Base-by-base conservation (phyloP, 2,888 invertebrate species). In the Pardosa pseudoannulata region DNA sequence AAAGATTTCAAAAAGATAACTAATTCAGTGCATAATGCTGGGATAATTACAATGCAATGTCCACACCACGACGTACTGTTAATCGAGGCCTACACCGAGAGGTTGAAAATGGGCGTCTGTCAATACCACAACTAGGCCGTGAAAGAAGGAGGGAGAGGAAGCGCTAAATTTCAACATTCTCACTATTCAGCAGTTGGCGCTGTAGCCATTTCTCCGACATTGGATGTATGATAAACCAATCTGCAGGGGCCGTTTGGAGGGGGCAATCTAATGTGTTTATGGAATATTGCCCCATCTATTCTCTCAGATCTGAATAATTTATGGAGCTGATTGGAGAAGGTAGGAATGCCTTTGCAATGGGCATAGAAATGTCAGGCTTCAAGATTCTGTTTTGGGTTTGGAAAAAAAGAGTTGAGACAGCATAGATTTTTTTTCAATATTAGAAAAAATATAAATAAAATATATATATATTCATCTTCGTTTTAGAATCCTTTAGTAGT, bases 211-310 rank as follows among this genome's bases (percentile, higher is more conserved):
- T 19, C 74, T 50, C 56, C 67, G 27, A 19, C n/a, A 27, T 62
- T 39, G 62, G 36, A 79, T 71, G 71, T 50, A 70, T 62, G 39
- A 74, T 81, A 74, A 81, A 75, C 81, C 81, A 74, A 81, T 81
- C 68, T 74, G n/a, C 29, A 32, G 36, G 36, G 72, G 31, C 74
- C 50, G 56, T 73, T 75, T 36, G 62, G 64, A 32, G 65, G 46
- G 50, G 65, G 41, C 46, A 19, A 65, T 82, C 70, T 73, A 85
- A 83, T 62, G 78, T 50, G 78, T 71, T 85, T 78, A 71, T 78
- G 32, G 83, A 78, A 72, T 73, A 83, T 70, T 78, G 62, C 65
- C n/a, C 28, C 46, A 46, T 50, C 65, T 78, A 85, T 78, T 73
- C 56, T 19, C 39, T 23, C 16, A 28, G 11, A 56, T 78, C 31